phyloP scores from a whole-genome alignment of 35 echinoderm and acorn worm species.

The Acanthaster planci region DNA sequence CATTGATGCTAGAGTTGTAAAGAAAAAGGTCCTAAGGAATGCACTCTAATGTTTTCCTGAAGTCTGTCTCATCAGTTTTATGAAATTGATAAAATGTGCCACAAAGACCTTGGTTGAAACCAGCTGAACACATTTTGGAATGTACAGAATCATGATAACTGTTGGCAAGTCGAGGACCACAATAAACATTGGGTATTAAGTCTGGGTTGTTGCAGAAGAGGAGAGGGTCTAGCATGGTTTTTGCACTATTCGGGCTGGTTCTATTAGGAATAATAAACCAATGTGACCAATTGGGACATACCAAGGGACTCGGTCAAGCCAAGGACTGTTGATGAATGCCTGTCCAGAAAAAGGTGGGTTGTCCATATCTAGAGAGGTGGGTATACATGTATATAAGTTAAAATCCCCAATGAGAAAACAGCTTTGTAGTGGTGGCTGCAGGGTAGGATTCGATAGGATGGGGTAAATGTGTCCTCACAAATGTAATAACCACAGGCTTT shows the following conservation, averaged over 20 bases:
- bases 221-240: not conserved
- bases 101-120: not conserved
- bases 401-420: not conserved
- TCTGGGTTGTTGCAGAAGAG: not conserved
- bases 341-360: not conserved
- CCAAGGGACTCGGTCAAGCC: not conserved
- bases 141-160: not conserved
- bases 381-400: not conserved
- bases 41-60: not conserved
- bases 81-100: conserved; percentile 2
- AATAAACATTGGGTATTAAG: not conserved
- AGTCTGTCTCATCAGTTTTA: not conserved
- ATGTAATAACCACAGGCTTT: no score
- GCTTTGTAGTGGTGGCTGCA: not conserved
- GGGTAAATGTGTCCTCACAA: no score
- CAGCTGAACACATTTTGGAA: not conserved
- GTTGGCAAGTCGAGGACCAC: not conserved
- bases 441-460: not conserved
- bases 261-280: not conserved
- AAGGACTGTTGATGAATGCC: not conserved
- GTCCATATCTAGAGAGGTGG: not conserved
- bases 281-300: not conserved
- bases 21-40: no score
- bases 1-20: no score
- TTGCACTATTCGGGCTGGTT: not conserved